Evolutionary conservation across 2,113 vertebrate species (phyloP), one percentile per base, ranked within the genome.

Genomic region (Seriola quinqueradiata): DNA sequence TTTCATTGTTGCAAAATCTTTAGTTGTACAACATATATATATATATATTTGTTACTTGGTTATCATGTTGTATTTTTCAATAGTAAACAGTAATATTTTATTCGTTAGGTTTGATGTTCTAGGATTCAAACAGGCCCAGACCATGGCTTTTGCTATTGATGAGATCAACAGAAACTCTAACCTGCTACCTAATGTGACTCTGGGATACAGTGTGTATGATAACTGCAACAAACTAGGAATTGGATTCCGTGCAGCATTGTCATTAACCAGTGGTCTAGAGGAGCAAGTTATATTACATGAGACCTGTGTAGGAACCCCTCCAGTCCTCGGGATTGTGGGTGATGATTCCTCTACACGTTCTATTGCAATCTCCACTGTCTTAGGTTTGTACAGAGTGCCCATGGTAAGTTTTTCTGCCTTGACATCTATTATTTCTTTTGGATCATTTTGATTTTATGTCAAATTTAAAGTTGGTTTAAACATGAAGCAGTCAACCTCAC

Each of bases 131-230:
- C 77, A 77, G 42, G 92, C 90, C 58, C 84, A 84, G 79, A 92
- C 92, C 14, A 90, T 90, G 89, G 86, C 79, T 5, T 90, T 84
- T 79, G 86, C 89, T 16, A 61, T 90, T 12, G 57, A 90, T 32
- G 86, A 90, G 48, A 88, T 90, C 23, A 90, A 90, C 77, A 85
- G 55, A 40, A 87, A 84, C 63, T 21, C 74, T 12, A 36, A 76
- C 10, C 38, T 90, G 16, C 77, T 90, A 5, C 89, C 83, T 2
- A 90, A 92, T 60, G 65, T 93, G 68, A 94, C 86, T 7, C 81
- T 94, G 21, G 93, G 94, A 40, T 95, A 93, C 71, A 85, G 75
- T 50, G 61, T 94, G 13, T 93, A 92, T 75, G 93, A 95, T 64
- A 92, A 89, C 69, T 95, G 94, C 7, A 12, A 70, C 50, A 73